A percentile compares a stretch with the other conserved stretches of the same genome.
These are phyloP conservation scores for Ectropis grisescens DNA, from an alignment of 1,140 invertebrate genomes.

Conservation along the genomic window DNA sequence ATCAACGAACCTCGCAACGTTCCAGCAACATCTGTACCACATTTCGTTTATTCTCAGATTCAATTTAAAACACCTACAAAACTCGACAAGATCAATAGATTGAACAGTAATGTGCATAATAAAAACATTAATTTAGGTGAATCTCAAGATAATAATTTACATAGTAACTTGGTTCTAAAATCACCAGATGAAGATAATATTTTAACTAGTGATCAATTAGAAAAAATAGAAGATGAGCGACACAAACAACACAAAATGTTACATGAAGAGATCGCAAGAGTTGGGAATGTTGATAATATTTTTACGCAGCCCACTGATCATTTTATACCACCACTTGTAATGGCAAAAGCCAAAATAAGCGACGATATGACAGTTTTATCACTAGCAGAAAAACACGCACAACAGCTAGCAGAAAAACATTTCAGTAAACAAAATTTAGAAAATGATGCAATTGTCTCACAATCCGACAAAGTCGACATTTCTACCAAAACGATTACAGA, in stretches of 20 bases:
- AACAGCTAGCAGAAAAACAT: constrained; percentile 43
- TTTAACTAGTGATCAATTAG: constrained; percentile 23
- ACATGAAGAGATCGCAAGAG: constrained; percentile 45
- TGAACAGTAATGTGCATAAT: constrained; percentile 17
- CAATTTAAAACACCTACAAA: constrained; percentile 15
- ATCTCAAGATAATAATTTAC: constrained; percentile 33
- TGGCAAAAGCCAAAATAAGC: constrained; percentile 65
- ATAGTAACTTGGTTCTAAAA: constrained; percentile 44
- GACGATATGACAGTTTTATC: constrained; percentile 66
- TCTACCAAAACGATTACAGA: constrained; percentile 12
- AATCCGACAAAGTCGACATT: constrained; percentile 6
- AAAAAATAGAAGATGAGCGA: constrained; percentile 49
- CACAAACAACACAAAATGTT: constrained; percentile 49
- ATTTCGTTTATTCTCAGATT: constrained; percentile 7
- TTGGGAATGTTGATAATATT: constrained; percentile 56
- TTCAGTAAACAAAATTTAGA: constrained; percentile 17
- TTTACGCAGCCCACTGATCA: constrained; percentile 66
- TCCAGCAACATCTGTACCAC: constrained; percentile 16
- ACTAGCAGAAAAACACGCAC: constrained; percentile 60
- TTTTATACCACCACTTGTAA: constrained; percentile 65
- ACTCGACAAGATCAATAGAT: constrained; percentile 10
- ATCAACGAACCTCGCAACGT: constrained; percentile 20
- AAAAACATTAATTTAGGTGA: constrained; percentile 33
- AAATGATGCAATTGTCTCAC: constrained; percentile 14
- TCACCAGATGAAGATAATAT: constrained; percentile 24